These are phyloP conservation scores for Saimiri boliviensis DNA, from an alignment of 2,113 vertebrate genomes.

Conservation along the genomic window DNA sequence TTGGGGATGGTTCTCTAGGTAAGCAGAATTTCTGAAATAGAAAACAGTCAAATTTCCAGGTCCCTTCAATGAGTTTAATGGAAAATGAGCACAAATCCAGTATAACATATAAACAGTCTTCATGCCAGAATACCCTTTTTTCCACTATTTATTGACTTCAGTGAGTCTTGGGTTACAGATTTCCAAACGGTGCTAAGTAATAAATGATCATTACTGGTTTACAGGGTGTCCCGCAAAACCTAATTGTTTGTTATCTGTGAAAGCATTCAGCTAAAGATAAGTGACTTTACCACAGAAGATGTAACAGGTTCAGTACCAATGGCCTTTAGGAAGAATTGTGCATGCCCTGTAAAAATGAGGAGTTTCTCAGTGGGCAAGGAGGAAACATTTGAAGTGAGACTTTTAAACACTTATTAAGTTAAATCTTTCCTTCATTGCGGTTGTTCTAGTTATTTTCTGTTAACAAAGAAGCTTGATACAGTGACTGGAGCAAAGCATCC, in stretches of 20 bases:
- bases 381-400: constrained; percentile 45
- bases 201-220: constrained; percentile 76
- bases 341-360: background rate
- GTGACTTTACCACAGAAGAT: constrained; percentile 59
- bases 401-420: constrained; percentile 19
- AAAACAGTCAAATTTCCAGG: constrained; percentile 62
- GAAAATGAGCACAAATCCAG: constrained; percentile 63
- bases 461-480: constrained; percentile 54
- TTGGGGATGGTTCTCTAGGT: constrained; percentile 56
- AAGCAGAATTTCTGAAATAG: constrained; percentile 36
- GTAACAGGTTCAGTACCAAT: background rate
- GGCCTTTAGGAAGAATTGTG: constrained; percentile 54
- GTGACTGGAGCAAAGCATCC: constrained; percentile 45
- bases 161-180: constrained; percentile 76
- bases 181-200: constrained; percentile 71
- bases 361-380: constrained; percentile 24
- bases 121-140: constrained; percentile 82
- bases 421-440: background rate
- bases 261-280: constrained; percentile 70
- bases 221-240: constrained; percentile 73
- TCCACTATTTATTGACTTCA: constrained; percentile 81
- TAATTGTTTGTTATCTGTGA: constrained; percentile 54
- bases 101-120: constrained; percentile 79
- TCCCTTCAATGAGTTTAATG: constrained; percentile 65
- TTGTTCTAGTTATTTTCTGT: constrained; percentile 48